Evolutionary conservation across 2,888 invertebrate genomes (phyloP).

Genomic region (Sinelater perroti): DNA sequence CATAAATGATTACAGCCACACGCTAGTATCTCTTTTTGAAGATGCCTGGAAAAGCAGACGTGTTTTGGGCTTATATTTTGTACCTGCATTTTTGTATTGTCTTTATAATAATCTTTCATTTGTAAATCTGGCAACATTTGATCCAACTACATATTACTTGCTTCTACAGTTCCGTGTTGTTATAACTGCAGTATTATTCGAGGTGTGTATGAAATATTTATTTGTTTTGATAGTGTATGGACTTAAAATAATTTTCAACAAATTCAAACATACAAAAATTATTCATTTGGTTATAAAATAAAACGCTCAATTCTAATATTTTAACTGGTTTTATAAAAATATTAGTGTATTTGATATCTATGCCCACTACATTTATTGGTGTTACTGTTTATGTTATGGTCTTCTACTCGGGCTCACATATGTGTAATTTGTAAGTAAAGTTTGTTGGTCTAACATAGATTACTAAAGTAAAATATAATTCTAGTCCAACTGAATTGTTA

Average conservation of each 20-base stretch:
- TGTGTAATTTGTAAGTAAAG: too few relatives aligned
- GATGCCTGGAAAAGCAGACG: conserved; percentile 69
- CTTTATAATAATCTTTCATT: conserved; percentile 95
- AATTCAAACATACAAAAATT: too few relatives aligned
- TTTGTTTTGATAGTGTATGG: background rate
- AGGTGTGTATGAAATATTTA: conserved; percentile 67
- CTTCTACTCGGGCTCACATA: too few relatives aligned
- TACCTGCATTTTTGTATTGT: conserved; percentile 91
- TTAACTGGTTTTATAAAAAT: background rate
- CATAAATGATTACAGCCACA: too few relatives aligned
- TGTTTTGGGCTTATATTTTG: conserved; percentile 82
- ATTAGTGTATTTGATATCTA: background rate
- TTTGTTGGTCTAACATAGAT: too few relatives aligned
- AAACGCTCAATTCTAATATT: background rate
- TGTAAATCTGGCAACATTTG: conserved; percentile 88
- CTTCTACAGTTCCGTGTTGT: conserved; percentile 91
- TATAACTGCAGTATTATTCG: conserved; percentile 89
- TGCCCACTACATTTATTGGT: too few relatives aligned
- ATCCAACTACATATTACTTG: conserved; percentile 94
- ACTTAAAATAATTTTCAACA: too few relatives aligned
- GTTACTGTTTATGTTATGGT: too few relatives aligned
- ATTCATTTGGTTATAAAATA: background rate
- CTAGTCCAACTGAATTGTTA: too few relatives aligned
- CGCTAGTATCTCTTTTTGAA: conserved; percentile 63
- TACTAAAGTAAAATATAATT: too few relatives aligned